Evolutionary conservation across 2,113 vertebrate genomes (phyloP).

Genomic region (Albula glossodonta): DNA sequence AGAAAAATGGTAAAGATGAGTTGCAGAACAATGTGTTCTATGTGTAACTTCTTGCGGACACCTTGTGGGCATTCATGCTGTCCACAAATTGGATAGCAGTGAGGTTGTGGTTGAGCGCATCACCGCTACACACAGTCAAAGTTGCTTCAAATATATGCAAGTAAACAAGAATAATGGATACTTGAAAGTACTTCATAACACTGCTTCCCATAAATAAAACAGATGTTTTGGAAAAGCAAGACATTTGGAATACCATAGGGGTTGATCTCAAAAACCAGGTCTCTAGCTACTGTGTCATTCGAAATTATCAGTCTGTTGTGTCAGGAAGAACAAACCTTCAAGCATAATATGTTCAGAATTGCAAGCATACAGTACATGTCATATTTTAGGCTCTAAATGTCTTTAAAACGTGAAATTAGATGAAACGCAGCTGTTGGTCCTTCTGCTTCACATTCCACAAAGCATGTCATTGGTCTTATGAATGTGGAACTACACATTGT

Average conservation of each 20-base stretch:
- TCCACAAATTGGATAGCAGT: slow-evolving; percentile 6
- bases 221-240: background rate
- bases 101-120: background rate
- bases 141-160: background rate
- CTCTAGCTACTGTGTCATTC: background rate
- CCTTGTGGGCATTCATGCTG: background rate
- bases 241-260: background rate
- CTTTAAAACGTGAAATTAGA: background rate
- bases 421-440: background rate
- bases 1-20: background rate
- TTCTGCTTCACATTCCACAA: background rate
- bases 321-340: background rate
- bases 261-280: background rate
- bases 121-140: background rate
- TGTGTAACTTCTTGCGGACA: background rate
- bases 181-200: background rate
- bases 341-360: background rate
- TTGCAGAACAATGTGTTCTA: background rate
- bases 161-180: background rate
- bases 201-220: background rate
- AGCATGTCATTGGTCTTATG: background rate
- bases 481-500: background rate
- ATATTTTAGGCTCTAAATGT: background rate
- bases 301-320: background rate
- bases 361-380: background rate